Evolutionary conservation across 2,113 vertebrate genomes (phyloP), one percentile per base, ranked within the genome.

Genomic region (Nipponia nippon): DNA sequence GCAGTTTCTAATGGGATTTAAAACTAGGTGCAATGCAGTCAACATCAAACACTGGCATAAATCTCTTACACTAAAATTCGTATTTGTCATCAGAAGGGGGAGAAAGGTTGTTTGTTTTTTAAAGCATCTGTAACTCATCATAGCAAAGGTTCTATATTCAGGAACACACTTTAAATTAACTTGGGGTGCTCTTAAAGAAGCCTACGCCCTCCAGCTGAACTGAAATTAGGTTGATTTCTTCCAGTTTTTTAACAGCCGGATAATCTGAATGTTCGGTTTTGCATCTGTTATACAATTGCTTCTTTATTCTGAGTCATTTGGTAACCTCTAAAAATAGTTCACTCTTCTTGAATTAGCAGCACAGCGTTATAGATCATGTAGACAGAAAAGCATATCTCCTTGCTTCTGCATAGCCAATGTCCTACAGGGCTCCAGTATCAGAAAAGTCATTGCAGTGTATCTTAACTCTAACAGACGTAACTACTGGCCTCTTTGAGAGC

Each of bases 331-430:
- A 89, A 96, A 96, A 93, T 96, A 95, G 82, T 65, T 88, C 56
- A 23, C 38, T 98, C 93, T 72, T 94, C 91, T 77, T 66, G 91
- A 97, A 96, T 98, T 96, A 96, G 93, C 67, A 96, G 72, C 65
- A 50, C 0, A 83, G 59, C 25, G 36, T 49, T 92, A 70, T 80
- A 96, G 89, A 96, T 96, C 91, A 94, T 83, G 78, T 8, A 95
- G 95, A 94, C 95, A 93, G 90, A 92, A 88, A 65, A 94, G 44
- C 69, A 80, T 44, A 14, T 90, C 95, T 91, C 88, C 80, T 72
- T 52, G 25, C 65, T 95, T 63, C 72, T 61, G 91, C 87, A 23
- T 47, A 95, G 82, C 49, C 66, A 47, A 27, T 36, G 44, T 58
- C 86, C 89, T 83, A 78, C 83, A 70, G 90, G 90, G 95, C 81